These are phyloP conservation scores for Fulica atra DNA, from an alignment of 2,113 vertebrate genomes.

Conservation along the genomic window DNA sequence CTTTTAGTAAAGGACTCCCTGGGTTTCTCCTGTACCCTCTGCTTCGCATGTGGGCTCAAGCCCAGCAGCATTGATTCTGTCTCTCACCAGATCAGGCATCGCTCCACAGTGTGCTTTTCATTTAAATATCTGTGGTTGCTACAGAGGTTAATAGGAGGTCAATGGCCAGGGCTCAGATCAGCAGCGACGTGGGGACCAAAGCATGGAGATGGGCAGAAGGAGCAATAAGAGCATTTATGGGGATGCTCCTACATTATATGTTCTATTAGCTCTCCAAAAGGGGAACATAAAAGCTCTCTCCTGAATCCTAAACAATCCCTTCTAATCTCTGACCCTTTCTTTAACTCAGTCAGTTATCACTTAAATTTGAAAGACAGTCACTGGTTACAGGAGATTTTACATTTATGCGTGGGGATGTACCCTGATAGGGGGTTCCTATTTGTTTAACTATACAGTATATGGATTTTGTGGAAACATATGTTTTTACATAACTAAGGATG, in stretches of 20 bases:
- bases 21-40: background rate
- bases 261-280: background rate
- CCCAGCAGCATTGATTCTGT: background rate
- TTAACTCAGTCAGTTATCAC: background rate
- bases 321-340: background rate
- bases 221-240: background rate
- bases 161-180: background rate
- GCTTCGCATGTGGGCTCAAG: background rate
- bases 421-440: background rate
- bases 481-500: background rate
- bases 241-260: background rate
- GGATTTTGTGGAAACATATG: background rate
- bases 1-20: background rate
- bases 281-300: background rate
- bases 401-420: accelerated
- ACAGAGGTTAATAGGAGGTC: background rate
- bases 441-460: background rate
- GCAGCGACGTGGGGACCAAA: background rate
- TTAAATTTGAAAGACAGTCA: background rate
- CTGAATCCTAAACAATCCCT: background rate
- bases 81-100: background rate
- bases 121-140: background rate
- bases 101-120: background rate
- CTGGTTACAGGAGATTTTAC: background rate
- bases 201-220: background rate